Evolutionary conservation across 2,888 invertebrate genomes (phyloP), one percentile per base, ranked within the genome.

Genomic region (Archaeoteleia sp.): DNA sequence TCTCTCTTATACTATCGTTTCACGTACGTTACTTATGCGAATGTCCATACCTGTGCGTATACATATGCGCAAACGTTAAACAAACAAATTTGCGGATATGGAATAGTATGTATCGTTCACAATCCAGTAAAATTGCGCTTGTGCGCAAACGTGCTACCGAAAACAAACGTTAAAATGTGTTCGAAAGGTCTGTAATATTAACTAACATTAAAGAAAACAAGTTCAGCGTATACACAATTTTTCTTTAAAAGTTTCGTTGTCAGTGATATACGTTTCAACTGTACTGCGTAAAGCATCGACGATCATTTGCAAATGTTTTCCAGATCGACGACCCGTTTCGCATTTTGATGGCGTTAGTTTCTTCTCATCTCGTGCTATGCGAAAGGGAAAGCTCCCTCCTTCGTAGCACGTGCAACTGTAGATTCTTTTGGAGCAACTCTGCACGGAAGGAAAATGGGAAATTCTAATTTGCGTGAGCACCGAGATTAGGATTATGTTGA

Each of bases 271-370:
- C 42, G 66, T 46, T 48, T 66, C 58, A 66, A 60, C 66, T 60
- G 53, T 53, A 43, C 65, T 48, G 42, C 57, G 58, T 48, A 46
- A 57, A 55, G 53, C 48, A 62, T 67, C 67, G 57, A 53, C 40
- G 61, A 67, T 62, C 67, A 67, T 67, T 67, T 67, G 62, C 67
- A 67, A 67, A 67, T 67, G 67, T 67, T 67, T 62, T 62, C 62
- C 57, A 67, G 62, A 62, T 62, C 62, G 62, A 43, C 49, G 57
- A 61, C 62, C 42, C 48, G 53, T 57, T 61, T 55, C 45, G 67
- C 62, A 67, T 67, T 67, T 62, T 67, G 67, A 67, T 62, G 35
- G 34, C 37, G 25, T 46, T 20, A 42, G 57, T 43, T 62, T 62
- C 53, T 54, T 67, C 61, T 45, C 58, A 29, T 48, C 40, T 51